Base-by-base conservation (phyloP, 2,888 invertebrate genomes). In the Cybosia mesomella region DNA sequence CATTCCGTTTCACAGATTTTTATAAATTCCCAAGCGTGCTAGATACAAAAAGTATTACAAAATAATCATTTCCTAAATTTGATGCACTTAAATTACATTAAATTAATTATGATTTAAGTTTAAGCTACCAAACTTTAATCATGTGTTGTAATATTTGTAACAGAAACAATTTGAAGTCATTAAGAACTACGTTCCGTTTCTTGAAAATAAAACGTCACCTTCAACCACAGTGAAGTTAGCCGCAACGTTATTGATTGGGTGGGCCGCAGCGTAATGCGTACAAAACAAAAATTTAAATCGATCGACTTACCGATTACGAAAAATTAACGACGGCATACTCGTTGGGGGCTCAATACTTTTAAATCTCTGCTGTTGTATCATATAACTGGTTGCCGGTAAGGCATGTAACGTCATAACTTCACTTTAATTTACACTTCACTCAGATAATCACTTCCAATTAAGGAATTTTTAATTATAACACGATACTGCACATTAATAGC, bases 311-410 rank as follows among this genome's bases (percentile, higher is more conserved):
- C 96, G 95, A 94, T 96, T 96, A 91, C 95, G 95, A 91, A 95
- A 96, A 92, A 96, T 93, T 95, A 96, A 95, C 88, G 96, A 95
- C 81, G 96, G 96, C 96, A 96, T 96, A 90, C 85, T 91, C 80
- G 87, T 83, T 81, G 88, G 83, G 68, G 89, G 87, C 86, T 93
- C 93, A 85, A 91, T 93, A 86, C 87, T 92, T 91, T 88, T 92
- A 89, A 92, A 92, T 87, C 89, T 92, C 86, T 91, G 90, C 91
- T 93, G 89, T 83, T 90, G 86, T 89, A 92, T 91, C 92, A 93
- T 94, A 82, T 90, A 93, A 91, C 86, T 92, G 80, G 91, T 88
- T 91, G 93, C 92, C 89, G 92, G 91, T 75, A 91, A 82, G 89
- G 92, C 93, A 94, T 91, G 85, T 92, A 95, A 95, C 95, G 95